These are phyloP conservation scores for Hydrolagus affinis DNA, from an alignment of 2,113 vertebrate species.

Conservation along the genomic window DNA sequence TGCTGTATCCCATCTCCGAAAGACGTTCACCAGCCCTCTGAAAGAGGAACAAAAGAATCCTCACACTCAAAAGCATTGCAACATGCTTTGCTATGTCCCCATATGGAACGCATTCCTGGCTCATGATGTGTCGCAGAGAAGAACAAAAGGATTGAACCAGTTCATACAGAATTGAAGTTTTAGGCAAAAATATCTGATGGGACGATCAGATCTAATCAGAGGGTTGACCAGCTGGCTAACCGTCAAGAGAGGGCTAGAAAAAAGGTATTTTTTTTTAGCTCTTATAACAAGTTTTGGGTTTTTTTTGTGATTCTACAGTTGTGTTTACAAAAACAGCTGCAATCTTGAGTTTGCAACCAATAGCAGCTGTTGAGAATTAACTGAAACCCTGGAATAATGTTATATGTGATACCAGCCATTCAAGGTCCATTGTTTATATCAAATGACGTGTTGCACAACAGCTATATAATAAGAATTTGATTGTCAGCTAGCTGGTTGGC, in stretches of 20 bases:
- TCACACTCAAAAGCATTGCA: not conserved
- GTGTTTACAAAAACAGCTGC: not conserved
- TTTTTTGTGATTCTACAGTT: not conserved
- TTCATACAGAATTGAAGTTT: not conserved
- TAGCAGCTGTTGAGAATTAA: constrained; percentile 2
- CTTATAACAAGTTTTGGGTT: not conserved
- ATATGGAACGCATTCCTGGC: not conserved
- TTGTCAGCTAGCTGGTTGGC: too few relatives aligned
- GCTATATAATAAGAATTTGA: too few relatives aligned
- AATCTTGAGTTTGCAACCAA: not conserved
- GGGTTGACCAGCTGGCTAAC: not conserved
- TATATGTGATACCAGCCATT: not conserved
- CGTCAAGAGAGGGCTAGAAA: not conserved
- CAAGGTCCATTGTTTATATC: not conserved
- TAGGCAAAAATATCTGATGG: not conserved
- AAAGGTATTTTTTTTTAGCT: not conserved
- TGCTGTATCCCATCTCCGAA: not conserved
- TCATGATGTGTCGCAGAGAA: not conserved
- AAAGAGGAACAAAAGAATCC: not conserved
- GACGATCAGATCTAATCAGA: not conserved
- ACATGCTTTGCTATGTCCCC: not conserved
- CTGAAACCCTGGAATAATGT: not conserved
- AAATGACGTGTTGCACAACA: too few relatives aligned
- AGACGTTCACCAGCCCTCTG: too few relatives aligned
- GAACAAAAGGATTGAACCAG: not conserved